These are phyloP conservation scores for Entosphenus tridentatus DNA, from an alignment of 2,113 vertebrate species.

Conservation along the genomic window DNA sequence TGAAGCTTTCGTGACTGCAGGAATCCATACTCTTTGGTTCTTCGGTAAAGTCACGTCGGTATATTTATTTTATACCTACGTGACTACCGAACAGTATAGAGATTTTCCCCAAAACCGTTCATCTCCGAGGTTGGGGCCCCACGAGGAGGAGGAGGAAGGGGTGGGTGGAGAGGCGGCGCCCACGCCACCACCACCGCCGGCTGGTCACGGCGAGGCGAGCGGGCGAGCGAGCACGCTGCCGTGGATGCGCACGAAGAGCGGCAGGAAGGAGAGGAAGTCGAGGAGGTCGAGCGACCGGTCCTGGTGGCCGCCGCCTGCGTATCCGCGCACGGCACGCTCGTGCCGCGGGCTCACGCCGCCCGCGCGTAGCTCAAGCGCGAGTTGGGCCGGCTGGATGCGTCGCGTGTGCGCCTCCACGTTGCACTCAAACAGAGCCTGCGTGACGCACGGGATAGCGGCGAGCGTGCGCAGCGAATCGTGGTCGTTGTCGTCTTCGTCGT, in stretches of 20 bases:
- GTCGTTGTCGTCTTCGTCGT: no score
- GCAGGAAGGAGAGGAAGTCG: constrained; percentile 27
- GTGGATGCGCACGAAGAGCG: constrained; percentile 24
- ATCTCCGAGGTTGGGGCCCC: no score
- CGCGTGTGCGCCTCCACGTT: constrained; percentile 18
- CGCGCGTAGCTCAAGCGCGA: constrained; percentile 25
- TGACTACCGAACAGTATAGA: no score
- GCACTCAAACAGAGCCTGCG: constrained; percentile 28
- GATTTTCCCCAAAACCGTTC: no score
- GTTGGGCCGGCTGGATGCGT: constrained; percentile 21
- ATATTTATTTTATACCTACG: no score
- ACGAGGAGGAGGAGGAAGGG: no score
- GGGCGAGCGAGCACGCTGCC: constrained; percentile 22
- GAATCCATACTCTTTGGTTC: no score
- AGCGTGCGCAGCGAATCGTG: no score
- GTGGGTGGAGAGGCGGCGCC: no score
- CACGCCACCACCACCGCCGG: no score
- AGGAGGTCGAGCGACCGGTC: constrained; percentile 19
- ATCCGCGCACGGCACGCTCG: constrained; percentile 12
- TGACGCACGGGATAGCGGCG: background rate
- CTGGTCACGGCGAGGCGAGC: constrained; percentile 3
- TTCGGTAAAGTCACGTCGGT: no score
- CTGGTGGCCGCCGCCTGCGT: constrained; percentile 9
- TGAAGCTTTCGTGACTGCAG: no score
- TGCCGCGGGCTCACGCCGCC: constrained; percentile 20